These are phyloP conservation scores for Drosophila fulvimacula DNA, from an alignment of 2,888 invertebrate genomes.

Conservation along the genomic window DNA sequence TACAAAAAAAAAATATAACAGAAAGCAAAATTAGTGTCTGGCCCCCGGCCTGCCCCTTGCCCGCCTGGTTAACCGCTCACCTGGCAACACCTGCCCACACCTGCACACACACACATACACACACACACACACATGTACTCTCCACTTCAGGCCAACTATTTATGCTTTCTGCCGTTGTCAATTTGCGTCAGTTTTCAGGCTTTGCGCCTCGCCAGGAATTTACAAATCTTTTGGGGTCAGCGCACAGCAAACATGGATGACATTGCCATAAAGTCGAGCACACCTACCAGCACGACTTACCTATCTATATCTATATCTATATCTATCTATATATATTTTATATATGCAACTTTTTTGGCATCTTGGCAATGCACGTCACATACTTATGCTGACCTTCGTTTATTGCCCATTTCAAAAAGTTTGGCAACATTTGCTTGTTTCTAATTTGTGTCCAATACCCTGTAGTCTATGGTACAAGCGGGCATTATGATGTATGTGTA, in stretches of 20 bases:
- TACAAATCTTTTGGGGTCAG: constrained; percentile 42
- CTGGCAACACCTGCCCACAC: constrained; percentile 1
- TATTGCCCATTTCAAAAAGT: constrained; percentile 63
- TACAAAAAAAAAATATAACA: constrained; percentile 20
- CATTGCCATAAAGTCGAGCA: constrained; percentile 42
- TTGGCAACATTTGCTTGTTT: constrained; percentile 54
- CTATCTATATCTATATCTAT: constrained; percentile 1
- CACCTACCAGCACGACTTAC: not conserved
- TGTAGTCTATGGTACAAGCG: not conserved
- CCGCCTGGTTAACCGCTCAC: not conserved
- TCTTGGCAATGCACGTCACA: constrained; percentile 38
- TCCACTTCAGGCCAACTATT: constrained; percentile 29
- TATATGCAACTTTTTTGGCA: constrained; percentile 24
- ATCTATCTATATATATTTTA: not conserved
- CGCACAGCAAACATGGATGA: constrained; percentile 48
- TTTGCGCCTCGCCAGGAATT: constrained; percentile 5
- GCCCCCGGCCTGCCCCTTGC: not conserved
- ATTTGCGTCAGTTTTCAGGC: constrained; percentile 9
- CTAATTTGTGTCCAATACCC: constrained; percentile 18
- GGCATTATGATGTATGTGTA: not conserved
- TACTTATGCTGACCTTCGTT: constrained; percentile 65
- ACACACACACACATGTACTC: not conserved
- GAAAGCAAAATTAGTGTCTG: constrained; percentile 43
- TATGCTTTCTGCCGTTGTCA: constrained; percentile 20
- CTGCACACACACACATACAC: not conserved